Base-by-base conservation (phyloP, 2,888 invertebrate genomes). In the Cyclophora punctaria region DNA sequence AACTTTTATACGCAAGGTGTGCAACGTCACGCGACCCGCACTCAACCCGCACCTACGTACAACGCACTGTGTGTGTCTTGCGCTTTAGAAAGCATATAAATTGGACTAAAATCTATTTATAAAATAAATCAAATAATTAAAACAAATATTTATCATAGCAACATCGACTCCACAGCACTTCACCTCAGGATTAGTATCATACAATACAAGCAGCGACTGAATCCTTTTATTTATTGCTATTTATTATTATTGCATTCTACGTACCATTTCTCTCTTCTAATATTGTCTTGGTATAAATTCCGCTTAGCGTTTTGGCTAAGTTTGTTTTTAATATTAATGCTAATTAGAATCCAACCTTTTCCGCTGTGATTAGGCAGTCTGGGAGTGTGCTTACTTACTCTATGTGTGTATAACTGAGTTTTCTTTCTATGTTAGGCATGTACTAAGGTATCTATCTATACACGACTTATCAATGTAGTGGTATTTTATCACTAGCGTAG, bases 141-240 rank as follows among this genome's bases (percentile, higher is more conserved):
- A 37, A 37, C n/a, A 20, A 37, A 37, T 37, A 37, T 37, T 37
- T 20, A 43, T 55, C 52, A 7, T 5, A 3, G 7, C 2, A 56
- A 58, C 7, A 52, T 42, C 77, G 66, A 53, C 82, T 83, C 86
- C 75, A 76, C 63, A 33, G 55, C 57, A 20, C 56, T 49, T 58
- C 62, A 61, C 71, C 58, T 59, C 66, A 66, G 86, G 86, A 86
- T 86, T 87, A 87, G 85, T 80, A 86, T 86, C 87, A 88, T 88
- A 87, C 88, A 88, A 88, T 87, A 88, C 87, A 87, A 88, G 86
- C 84, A 88, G 79, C 85, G 86, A 80, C 80, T 80, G 88, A 89
- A 89, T 89, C 89, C 89, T 88, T 89, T 89, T 89, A 89, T 89
- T 89, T 89, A 89, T 89, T 80, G 80, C 88, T 87, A 87, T 89